Conservation (phyloP, 2,113 vertebrate genomes). For the Stigmatopora argus region DNA sequence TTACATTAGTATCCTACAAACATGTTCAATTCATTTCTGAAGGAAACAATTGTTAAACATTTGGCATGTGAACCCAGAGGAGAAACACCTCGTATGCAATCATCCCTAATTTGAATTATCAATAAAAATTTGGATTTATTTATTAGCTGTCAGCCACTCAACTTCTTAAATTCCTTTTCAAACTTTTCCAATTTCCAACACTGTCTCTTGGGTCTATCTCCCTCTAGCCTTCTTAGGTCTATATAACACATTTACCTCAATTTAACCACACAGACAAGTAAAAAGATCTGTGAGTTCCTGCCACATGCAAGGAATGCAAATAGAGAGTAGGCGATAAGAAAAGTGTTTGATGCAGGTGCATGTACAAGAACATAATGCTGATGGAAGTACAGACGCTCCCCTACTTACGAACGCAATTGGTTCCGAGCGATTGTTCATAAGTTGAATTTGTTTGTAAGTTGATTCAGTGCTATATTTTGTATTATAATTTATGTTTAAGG, state of each 20-base stretch:
- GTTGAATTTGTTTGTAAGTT: no score
- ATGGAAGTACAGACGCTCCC: no score
- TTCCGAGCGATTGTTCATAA: no score
- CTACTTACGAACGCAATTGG: no score
- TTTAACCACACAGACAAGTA: conserved; percentile 1
- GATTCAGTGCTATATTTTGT: no score
- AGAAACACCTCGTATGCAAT: not conserved
- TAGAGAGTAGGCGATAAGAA: conserved; percentile 19
- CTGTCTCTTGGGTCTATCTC: not conserved
- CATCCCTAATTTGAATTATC: not conserved
- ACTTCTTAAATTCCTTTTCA: not conserved
- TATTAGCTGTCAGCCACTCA: not conserved
- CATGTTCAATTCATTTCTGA: not conserved
- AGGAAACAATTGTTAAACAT: not conserved
- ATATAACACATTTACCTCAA: not conserved
- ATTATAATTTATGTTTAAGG: no score
- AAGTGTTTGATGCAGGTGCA: conserved; percentile 13
- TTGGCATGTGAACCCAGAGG: not conserved
- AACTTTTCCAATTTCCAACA: not conserved
- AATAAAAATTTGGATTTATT: not conserved
- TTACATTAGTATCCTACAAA: not conserved
- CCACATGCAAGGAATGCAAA: conserved; percentile 44
- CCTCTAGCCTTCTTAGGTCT: not conserved
- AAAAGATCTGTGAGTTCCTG: conserved; percentile 26
- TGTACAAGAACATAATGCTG: conserved; percentile 7